Evolutionary conservation across 2,113 vertebrate genomes (phyloP).

Genomic region (Amblyornis subalaris): DNA sequence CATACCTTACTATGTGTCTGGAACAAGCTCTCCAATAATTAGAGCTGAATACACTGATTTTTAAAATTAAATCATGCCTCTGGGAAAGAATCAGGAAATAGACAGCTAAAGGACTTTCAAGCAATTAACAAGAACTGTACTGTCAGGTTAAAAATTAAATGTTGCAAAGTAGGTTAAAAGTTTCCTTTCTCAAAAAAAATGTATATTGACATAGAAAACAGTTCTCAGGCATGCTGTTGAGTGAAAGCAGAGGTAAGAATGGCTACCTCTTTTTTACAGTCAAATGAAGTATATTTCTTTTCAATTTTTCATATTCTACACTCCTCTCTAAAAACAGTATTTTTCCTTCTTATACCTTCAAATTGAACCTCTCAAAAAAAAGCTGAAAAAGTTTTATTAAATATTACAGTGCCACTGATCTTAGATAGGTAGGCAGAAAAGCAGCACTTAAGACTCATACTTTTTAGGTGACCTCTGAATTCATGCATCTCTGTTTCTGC

Average conservation of each 20-base stretch:
- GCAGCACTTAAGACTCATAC: neutral
- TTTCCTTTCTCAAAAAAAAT: constrained; percentile 42
- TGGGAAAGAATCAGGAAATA: constrained; percentile 72
- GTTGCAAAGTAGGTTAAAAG: constrained; percentile 74
- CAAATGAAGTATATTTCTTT: neutral
- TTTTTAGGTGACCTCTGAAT: neutral
- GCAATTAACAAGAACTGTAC: constrained; percentile 70
- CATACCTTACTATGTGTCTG: constrained; percentile 63
- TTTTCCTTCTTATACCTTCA: neutral
- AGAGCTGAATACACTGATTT: constrained; percentile 68
- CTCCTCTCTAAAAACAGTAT: neutral
- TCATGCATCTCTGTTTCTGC: neutral
- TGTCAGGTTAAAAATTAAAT: constrained; percentile 71
- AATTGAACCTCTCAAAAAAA: neutral
- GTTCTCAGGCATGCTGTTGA: neutral
- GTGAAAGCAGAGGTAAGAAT: neutral
- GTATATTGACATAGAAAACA: constrained; percentile 31
- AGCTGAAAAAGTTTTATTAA: neutral
- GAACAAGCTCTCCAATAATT: constrained; percentile 71
- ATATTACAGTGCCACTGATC: neutral
- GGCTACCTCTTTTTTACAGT: neutral
- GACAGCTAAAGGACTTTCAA: constrained; percentile 73
- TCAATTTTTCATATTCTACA: neutral
- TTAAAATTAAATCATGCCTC: constrained; percentile 79
- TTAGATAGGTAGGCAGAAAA: neutral